These are phyloP conservation scores for Tenthredo distinguenda DNA, from an alignment of 2,888 invertebrate genomes.

Conservation along the genomic window DNA sequence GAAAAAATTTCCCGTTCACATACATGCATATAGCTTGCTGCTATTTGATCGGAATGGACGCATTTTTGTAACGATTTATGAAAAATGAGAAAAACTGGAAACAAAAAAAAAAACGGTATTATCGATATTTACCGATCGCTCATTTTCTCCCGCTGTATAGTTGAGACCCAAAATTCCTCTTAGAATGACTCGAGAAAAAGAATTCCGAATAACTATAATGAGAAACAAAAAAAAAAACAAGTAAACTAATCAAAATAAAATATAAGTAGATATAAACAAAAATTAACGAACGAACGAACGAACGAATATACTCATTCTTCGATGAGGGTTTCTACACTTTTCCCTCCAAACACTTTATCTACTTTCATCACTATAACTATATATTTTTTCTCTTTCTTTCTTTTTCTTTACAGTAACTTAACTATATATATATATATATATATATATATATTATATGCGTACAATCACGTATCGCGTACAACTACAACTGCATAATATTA, in stretches of 20 bases:
- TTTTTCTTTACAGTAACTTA: constrained; percentile 68
- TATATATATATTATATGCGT: constrained; percentile 70
- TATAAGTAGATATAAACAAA: not conserved
- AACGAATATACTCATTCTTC: constrained; percentile 43
- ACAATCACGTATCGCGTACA: constrained; percentile 75
- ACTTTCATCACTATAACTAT: constrained; percentile 49
- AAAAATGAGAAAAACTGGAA: not conserved
- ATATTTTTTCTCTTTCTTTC: not conserved
- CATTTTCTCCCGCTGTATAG: not conserved
- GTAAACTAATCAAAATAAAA: not conserved
- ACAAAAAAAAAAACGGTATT: not conserved
- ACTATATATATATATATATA: constrained; percentile 36
- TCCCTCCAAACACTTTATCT: constrained; percentile 44
- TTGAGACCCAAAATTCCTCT: constrained; percentile 52
- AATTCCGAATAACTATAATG: not conserved
- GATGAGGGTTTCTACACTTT: constrained; percentile 34
- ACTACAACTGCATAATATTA: constrained; percentile 68
- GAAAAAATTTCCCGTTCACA: not conserved
- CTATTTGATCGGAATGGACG: not conserved
- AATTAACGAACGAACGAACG: not conserved
- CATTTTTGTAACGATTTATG: not conserved
- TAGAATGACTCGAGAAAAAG: not conserved
- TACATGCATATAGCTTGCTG: not conserved
- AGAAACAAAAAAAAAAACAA: not conserved
- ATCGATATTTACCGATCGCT: constrained; percentile 31